A percentile compares a stretch with the other conserved stretches of the same genome.
Evolutionary conservation across 2,888 invertebrate genomes (phyloP).

Genomic region (Phyllotreta striolata): DNA sequence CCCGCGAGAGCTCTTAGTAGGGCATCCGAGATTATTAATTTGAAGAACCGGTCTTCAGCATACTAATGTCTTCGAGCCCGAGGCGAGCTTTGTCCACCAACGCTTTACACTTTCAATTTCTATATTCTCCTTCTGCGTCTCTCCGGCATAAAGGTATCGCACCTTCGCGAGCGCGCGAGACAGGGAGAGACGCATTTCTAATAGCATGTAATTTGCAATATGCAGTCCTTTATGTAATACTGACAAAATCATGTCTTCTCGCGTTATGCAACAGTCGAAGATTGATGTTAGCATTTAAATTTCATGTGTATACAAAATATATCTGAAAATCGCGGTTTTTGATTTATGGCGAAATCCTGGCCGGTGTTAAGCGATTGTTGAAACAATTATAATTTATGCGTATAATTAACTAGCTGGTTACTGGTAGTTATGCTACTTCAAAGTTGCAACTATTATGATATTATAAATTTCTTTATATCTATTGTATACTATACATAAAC

Average conservation of each 20-base stretch:
- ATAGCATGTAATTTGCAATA: slow-evolving; percentile 40
- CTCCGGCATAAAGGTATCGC: slow-evolving; percentile 16
- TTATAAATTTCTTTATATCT: too few relatives aligned
- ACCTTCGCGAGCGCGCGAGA: slow-evolving; percentile 27
- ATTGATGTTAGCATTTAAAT: slow-evolving; percentile 37
- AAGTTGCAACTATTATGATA: too few relatives aligned
- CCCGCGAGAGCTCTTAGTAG: slow-evolving; percentile 30
- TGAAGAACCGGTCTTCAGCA: slow-evolving; percentile 46
- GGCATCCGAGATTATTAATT: slow-evolving; percentile 48
- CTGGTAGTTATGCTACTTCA: too few relatives aligned
- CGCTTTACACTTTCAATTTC: slow-evolving; percentile 49
- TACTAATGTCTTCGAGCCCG: slow-evolving; percentile 40
- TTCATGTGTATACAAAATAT: slow-evolving; percentile 23
- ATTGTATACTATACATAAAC: too few relatives aligned
- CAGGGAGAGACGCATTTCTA: slow-evolving; percentile 34
- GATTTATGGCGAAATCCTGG: too few relatives aligned
- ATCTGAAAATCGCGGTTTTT: neutral
- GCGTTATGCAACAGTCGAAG: slow-evolving; percentile 36
- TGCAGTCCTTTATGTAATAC: slow-evolving; percentile 41
- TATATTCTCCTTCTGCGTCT: slow-evolving; percentile 37
- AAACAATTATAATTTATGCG: too few relatives aligned
- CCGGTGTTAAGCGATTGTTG: too few relatives aligned
- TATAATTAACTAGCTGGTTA: too few relatives aligned
- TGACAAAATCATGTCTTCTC: slow-evolving; percentile 40
- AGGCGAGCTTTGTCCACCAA: slow-evolving; percentile 43